Conservation (phyloP, 2,797 vertebrate genomes). For the Poecilia picta region DNA sequence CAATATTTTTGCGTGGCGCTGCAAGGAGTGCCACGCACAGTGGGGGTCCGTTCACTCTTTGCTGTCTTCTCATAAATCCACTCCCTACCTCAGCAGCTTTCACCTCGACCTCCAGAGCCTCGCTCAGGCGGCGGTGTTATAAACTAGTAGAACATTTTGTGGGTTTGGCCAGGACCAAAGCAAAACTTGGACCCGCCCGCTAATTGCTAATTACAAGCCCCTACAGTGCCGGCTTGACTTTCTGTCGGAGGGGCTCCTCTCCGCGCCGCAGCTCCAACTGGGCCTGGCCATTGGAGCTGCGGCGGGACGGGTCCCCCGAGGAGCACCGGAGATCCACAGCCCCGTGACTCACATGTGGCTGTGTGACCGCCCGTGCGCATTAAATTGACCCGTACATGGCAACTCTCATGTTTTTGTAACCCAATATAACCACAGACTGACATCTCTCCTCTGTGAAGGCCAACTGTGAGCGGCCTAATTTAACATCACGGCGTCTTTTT, state of each 20-base stretch:
- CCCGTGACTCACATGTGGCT: slow-evolving; percentile 76
- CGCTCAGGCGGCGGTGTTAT: slow-evolving; percentile 77
- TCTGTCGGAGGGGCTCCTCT: slow-evolving; percentile 82
- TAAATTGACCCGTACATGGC: slow-evolving; percentile 70
- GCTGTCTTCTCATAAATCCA: slow-evolving; percentile 77
- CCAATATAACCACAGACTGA: slow-evolving; percentile 57
- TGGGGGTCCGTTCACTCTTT: not conserved
- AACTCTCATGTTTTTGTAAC: slow-evolving; percentile 72
- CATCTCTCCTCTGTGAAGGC: slow-evolving; percentile 55
- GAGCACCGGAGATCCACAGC: slow-evolving; percentile 70
- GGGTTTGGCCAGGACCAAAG: slow-evolving; percentile 82
- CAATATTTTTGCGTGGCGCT: not conserved
- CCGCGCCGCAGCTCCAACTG: slow-evolving; percentile 74
- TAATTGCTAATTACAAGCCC: slow-evolving; percentile 89
- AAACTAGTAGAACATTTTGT: slow-evolving; percentile 85
- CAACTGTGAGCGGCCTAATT: slow-evolving; percentile 41
- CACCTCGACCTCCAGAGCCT: slow-evolving; percentile 69
- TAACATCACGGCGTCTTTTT: slow-evolving; percentile 48
- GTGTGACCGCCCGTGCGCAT: slow-evolving; percentile 68
- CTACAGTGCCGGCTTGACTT: slow-evolving; percentile 82
- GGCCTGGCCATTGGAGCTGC: slow-evolving; percentile 62
- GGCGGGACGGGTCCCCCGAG: slow-evolving; percentile 75
- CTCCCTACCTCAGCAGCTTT: slow-evolving; percentile 60
- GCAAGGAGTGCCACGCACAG: not conserved
- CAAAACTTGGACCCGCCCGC: slow-evolving; percentile 84